These are phyloP conservation scores for Cotesia typhae DNA, from an alignment of 1,140 invertebrate species.

Conservation along the genomic window DNA sequence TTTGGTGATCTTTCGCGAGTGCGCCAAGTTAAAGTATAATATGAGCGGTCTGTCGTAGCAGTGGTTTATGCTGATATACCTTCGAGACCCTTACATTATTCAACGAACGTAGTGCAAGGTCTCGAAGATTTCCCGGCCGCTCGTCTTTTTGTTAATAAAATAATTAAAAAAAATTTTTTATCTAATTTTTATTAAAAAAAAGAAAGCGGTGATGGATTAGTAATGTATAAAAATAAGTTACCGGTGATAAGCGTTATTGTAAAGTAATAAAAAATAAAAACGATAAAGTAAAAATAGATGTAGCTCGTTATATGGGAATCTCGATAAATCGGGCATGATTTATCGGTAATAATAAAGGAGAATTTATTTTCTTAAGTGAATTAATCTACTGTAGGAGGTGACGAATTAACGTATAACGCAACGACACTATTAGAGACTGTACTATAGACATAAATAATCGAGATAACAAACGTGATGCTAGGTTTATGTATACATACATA, in stretches of 20 bases:
- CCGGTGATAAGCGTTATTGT: not conserved
- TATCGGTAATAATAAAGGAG: conserved; percentile 10
- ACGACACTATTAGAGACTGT: conserved; percentile 38
- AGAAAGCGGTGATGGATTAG: too few relatives aligned
- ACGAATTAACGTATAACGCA: conserved; percentile 36
- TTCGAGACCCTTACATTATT: conserved; percentile 45
- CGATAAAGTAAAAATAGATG: not conserved
- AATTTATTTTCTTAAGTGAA: conserved; percentile 21
- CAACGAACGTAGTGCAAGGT: conserved; percentile 36
- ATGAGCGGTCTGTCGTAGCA: conserved; percentile 41
- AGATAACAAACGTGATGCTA: conserved; percentile 43
- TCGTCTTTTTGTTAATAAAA: not conserved
- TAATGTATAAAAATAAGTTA: too few relatives aligned
- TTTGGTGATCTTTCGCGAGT: conserved; percentile 59
- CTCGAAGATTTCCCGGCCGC: conserved; percentile 9
- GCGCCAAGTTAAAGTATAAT: conserved; percentile 52
- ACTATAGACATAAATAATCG: conserved; percentile 41
- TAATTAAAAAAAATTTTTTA: not conserved
- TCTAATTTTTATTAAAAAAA: too few relatives aligned
- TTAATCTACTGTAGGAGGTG: conserved; percentile 25
- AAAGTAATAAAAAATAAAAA: not conserved
- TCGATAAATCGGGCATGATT: conserved; percentile 10
- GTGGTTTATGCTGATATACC: conserved; percentile 49
- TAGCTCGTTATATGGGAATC: not conserved
- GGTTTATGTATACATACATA: conserved; percentile 40